Evolutionary conservation across 1,140 invertebrate species (phyloP).

Genomic region (Leptoteleia sp.): DNA sequence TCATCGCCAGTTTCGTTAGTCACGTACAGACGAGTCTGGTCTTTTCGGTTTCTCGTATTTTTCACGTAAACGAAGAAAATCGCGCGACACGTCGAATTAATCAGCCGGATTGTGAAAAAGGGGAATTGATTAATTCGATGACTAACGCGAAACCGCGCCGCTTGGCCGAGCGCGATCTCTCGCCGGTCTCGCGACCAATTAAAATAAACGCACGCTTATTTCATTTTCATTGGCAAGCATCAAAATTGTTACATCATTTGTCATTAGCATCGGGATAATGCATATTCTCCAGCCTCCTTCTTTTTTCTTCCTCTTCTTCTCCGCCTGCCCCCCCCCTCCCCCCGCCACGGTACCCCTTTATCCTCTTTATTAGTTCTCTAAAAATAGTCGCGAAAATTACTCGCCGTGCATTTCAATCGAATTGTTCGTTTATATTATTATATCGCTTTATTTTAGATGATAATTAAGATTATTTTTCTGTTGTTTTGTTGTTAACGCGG

Average conservation of each 20-base stretch:
- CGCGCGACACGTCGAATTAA: conserved; percentile 17
- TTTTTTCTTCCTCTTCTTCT: background rate
- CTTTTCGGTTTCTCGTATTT: conserved; percentile 37
- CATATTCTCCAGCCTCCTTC: conserved; percentile 15
- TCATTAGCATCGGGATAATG: conserved; percentile 27
- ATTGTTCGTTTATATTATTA: too few species aligned
- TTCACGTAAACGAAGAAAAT: conserved; percentile 31
- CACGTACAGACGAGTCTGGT: conserved; percentile 26
- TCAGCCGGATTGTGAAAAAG: conserved; percentile 8
- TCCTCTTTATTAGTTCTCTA: too few species aligned
- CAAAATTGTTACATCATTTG: conserved; percentile 43
- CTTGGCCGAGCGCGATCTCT: conserved; percentile 4
- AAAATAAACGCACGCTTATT: conserved; percentile 42
- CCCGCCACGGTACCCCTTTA: too few species aligned
- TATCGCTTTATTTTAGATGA: too few species aligned
- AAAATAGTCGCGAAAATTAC: conserved; percentile 24
- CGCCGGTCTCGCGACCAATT: conserved; percentile 26
- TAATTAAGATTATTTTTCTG: too few species aligned
- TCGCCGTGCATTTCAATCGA: too few species aligned
- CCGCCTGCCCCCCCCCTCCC: too few species aligned
- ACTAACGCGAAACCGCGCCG: conserved; percentile 1
- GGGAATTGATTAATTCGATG: conserved; percentile 17
- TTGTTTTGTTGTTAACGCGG: too few species aligned
- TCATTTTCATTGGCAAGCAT: conserved; percentile 41
- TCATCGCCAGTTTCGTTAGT: conserved; percentile 5